Evolutionary conservation across 2,113 vertebrate species (phyloP).

Genomic region (Bubo scandiacus): DNA sequence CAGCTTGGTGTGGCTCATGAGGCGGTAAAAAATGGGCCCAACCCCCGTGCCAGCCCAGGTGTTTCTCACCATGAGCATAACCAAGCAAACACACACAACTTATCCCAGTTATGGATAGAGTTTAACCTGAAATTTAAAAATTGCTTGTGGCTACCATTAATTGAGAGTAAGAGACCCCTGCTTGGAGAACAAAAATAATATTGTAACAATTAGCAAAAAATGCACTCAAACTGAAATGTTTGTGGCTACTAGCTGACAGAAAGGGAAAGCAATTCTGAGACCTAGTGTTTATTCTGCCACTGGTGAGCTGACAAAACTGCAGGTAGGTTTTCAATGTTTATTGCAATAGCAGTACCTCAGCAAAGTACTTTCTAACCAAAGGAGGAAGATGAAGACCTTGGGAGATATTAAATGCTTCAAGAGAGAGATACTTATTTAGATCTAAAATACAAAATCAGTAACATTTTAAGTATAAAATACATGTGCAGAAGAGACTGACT

Average conservation of each 20-base stretch:
- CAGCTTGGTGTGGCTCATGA: background rate
- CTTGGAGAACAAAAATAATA: background rate
- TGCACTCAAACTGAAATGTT: background rate
- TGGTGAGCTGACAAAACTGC: background rate
- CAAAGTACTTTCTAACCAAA: background rate
- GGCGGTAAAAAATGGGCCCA: background rate
- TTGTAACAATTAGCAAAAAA: background rate
- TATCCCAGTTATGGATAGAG: background rate
- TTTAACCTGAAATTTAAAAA: background rate
- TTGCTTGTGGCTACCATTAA: no score
- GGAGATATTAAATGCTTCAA: background rate
- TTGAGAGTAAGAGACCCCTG: background rate
- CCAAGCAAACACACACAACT: background rate
- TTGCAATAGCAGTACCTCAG: background rate
- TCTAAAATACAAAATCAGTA: background rate
- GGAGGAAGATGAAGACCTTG: background rate
- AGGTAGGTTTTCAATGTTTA: background rate
- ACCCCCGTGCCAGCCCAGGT: background rate
- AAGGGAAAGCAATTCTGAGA: background rate
- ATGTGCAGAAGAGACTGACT: background rate
- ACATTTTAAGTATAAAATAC: background rate
- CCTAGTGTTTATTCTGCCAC: background rate
- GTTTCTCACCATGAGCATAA: accelerated
- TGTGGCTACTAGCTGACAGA: background rate
- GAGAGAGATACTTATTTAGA: background rate